Conservation (phyloP, 2,113 vertebrate genomes). For the Scomber colias region DNA sequence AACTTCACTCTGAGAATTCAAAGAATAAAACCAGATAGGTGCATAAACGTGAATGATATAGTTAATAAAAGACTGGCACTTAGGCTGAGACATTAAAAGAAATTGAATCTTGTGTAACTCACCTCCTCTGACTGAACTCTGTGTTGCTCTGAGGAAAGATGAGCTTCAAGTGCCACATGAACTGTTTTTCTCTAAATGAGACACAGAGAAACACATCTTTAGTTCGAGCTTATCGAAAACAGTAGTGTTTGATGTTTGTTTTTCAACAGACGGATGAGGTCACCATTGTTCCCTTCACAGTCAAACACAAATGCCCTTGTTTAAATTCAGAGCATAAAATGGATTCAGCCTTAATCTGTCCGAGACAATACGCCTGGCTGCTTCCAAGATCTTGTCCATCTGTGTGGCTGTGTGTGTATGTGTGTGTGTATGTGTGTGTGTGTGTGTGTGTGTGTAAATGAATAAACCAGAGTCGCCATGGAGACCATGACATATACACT, state of each 20-base stretch:
- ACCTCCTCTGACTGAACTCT: constrained; percentile 92
- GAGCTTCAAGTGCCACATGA: constrained; percentile 96
- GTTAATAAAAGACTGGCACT: neutral
- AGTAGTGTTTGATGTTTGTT: constrained; percentile 30
- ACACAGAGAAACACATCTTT: constrained; percentile 47
- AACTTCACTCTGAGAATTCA: neutral
- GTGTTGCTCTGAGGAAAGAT: constrained; percentile 91
- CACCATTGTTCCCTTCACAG: constrained; percentile 24
- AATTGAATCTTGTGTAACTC: constrained; percentile 39
- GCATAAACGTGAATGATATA: too few species aligned
- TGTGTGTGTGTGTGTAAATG: constrained; percentile 24
- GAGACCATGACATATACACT: constrained; percentile 79
- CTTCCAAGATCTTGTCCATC: constrained; percentile 66
- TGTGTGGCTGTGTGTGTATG: constrained; percentile 47
- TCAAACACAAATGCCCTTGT: constrained; percentile 62
- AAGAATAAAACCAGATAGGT: too few species aligned
- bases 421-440: constrained; percentile 7
- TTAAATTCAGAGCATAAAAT: constrained; percentile 62
- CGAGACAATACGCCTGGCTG: constrained; percentile 56
- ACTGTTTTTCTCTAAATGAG: constrained; percentile 86
- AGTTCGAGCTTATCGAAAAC: constrained; percentile 54
- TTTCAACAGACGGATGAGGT: constrained; percentile 32
- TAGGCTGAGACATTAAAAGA: neutral
- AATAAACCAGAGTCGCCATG: constrained; percentile 60
- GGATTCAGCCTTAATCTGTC: constrained; percentile 46